Percentiles rank a stretch among this genome's conserved stretches.
Evolutionary conservation across 1,140 invertebrate genomes (phyloP).

Genomic region (Ostrea edulis): DNA sequence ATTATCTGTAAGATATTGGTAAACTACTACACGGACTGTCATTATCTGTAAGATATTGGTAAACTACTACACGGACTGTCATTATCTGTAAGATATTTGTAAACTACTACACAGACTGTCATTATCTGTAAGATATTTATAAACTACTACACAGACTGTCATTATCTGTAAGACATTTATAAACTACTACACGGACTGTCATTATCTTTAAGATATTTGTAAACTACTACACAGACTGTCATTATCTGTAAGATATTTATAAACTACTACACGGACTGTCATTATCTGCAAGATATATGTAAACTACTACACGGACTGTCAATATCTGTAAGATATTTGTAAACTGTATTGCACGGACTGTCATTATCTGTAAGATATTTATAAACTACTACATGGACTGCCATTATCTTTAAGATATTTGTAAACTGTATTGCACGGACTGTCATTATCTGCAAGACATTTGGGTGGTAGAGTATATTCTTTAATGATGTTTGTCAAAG

Average conservation of each 20-base stretch:
- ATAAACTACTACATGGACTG: slow-evolving; percentile 57
- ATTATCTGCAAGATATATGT: slow-evolving; percentile 52
- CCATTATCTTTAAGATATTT: slow-evolving; percentile 50
- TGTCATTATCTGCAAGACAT: slow-evolving; percentile 54
- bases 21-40: slow-evolving; percentile 56
- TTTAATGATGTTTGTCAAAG: too few species aligned
- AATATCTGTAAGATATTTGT: slow-evolving; percentile 53
- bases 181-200: slow-evolving; percentile 56
- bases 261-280: slow-evolving; percentile 56
- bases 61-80: slow-evolving; percentile 56
- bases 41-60: slow-evolving; percentile 52
- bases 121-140: slow-evolving; percentile 52
- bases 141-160: slow-evolving; percentile 56
- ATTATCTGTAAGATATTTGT: slow-evolving; percentile 53
- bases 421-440: slow-evolving; percentile 57
- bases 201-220: slow-evolving; percentile 52
- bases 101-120: slow-evolving; percentile 56
- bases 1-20: slow-evolving; percentile 52
- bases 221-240: slow-evolving; percentile 56
- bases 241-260: slow-evolving; percentile 52
- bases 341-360: slow-evolving; percentile 59
- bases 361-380: slow-evolving; percentile 50
- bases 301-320: slow-evolving; percentile 56
- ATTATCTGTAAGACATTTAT: slow-evolving; percentile 52
- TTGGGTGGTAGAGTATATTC: too few species aligned